Conservation (phyloP, 2,113 vertebrate genomes). For the Tragelaphus buxtoni region DNA sequence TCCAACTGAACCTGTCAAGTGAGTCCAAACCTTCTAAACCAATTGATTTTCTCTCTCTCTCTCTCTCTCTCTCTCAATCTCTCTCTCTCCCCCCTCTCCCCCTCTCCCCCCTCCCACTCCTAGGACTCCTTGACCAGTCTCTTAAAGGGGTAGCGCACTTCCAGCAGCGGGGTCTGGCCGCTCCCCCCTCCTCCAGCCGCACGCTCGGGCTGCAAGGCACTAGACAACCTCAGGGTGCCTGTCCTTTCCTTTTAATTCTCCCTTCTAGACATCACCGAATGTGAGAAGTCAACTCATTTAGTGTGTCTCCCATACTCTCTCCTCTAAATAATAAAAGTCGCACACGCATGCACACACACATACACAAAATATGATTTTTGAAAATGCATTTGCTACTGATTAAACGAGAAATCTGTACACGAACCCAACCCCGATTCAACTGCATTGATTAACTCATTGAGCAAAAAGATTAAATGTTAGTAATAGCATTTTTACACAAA, state of each 20-base stretch:
- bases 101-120: slow-evolving; percentile 55
- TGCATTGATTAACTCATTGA: slow-evolving; percentile 74
- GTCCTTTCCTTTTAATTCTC: slow-evolving; percentile 63
- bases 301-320: slow-evolving; percentile 42
- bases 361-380: background rate
- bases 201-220: slow-evolving; percentile 47
- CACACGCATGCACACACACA: background rate
- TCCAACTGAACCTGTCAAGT: slow-evolving; percentile 91
- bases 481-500: slow-evolving; percentile 85
- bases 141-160: slow-evolving; percentile 94
- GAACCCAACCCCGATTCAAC: slow-evolving; percentile 70
- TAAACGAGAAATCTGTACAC: slow-evolving; percentile 68
- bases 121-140: slow-evolving; percentile 88
- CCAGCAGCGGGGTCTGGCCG: slow-evolving; percentile 49
- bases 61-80: slow-evolving; percentile 63
- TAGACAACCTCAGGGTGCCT: slow-evolving; percentile 67
- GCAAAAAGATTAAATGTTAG: slow-evolving; percentile 77
- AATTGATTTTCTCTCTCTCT: slow-evolving; percentile 82
- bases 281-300: slow-evolving; percentile 71
- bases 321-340: slow-evolving; percentile 66
- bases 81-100: slow-evolving; percentile 42
- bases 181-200: slow-evolving; percentile 64
- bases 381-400: slow-evolving; percentile 66
- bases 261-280: slow-evolving; percentile 60
- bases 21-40: slow-evolving; percentile 93